These are phyloP conservation scores for Leptinotarsa lineolata DNA, from an alignment of 1,140 invertebrate species.

Conservation along the genomic window DNA sequence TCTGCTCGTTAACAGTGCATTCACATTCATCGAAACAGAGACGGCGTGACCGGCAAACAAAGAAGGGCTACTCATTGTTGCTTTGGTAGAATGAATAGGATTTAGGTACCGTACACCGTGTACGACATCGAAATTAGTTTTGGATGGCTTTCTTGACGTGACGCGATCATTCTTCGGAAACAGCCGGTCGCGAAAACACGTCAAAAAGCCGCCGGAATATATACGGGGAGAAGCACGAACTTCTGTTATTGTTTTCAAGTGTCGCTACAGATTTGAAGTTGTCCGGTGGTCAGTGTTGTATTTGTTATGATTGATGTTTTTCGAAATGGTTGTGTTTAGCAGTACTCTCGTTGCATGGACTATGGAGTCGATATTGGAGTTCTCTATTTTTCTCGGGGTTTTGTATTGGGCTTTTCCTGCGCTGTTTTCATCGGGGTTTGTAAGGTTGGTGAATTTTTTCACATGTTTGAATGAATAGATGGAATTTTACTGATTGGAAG, in stretches of 20 bases:
- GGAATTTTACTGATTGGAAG: background rate
- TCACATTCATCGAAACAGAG: constrained; percentile 5
- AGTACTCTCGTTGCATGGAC: constrained; percentile 23
- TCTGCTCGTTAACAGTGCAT: background rate
- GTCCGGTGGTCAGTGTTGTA: too few relatives aligned
- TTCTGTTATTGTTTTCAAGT: too few relatives aligned
- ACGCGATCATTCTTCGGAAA: background rate
- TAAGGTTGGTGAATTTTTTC: constrained; percentile 36
- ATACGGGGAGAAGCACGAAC: too few relatives aligned
- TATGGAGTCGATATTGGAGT: constrained; percentile 46
- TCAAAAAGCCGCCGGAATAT: too few relatives aligned
- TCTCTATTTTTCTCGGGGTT: constrained; percentile 43
- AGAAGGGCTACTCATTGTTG: background rate
- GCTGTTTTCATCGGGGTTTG: constrained; percentile 41
- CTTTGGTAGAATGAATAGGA: background rate
- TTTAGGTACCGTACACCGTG: too few relatives aligned
- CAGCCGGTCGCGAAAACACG: too few relatives aligned
- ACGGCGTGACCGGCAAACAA: constrained; percentile 4
- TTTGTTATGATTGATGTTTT: background rate
- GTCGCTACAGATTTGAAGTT: too few relatives aligned
- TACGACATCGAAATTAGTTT: background rate
- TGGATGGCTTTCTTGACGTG: background rate
- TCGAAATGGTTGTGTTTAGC: constrained; percentile 7
- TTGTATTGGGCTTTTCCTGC: constrained; percentile 49
- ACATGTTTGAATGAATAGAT: too few relatives aligned